Conservation (phyloP, 2,888 invertebrate genomes). For the Junonia oenone region DNA sequence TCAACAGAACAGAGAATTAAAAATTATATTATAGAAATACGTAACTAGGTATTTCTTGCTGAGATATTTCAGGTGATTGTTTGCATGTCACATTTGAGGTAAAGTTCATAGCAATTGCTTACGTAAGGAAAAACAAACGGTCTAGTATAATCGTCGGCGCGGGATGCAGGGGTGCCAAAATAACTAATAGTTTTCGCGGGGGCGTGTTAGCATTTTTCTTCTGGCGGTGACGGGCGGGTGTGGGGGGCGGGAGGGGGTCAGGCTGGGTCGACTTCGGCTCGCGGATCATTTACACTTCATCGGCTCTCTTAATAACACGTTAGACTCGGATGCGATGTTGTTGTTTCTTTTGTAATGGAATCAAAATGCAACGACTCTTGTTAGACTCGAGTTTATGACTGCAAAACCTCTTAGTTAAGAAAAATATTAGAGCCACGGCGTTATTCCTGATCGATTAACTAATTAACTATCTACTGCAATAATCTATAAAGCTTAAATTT, state of each 20-base stretch:
- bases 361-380: conserved; percentile 1
- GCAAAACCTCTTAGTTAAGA: background rate
- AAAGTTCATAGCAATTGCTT: conserved; percentile 8
- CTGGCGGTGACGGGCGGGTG: conserved; percentile 69
- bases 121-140: conserved; percentile 29
- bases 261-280: conserved; percentile 50
- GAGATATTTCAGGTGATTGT: too few species aligned
- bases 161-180: conserved; percentile 74
- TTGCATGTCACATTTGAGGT: too few species aligned
- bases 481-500: background rate
- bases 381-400: background rate
- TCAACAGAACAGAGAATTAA: too few species aligned
- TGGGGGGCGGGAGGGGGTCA: conserved; percentile 34
- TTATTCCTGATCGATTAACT: too few species aligned
- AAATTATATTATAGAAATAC: too few species aligned
- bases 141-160: conserved; percentile 58
- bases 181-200: conserved; percentile 79
- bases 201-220: conserved; percentile 80
- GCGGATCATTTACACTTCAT: conserved; percentile 77
- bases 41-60: too few species aligned
- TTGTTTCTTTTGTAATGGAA: conserved; percentile 8
- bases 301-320: conserved; percentile 64
- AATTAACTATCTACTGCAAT: background rate
- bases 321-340: conserved; percentile 21
- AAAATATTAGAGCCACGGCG: background rate